Evolutionary conservation across 2,797 vertebrate species (phyloP).

Genomic region (Bucorvus abyssinicus): DNA sequence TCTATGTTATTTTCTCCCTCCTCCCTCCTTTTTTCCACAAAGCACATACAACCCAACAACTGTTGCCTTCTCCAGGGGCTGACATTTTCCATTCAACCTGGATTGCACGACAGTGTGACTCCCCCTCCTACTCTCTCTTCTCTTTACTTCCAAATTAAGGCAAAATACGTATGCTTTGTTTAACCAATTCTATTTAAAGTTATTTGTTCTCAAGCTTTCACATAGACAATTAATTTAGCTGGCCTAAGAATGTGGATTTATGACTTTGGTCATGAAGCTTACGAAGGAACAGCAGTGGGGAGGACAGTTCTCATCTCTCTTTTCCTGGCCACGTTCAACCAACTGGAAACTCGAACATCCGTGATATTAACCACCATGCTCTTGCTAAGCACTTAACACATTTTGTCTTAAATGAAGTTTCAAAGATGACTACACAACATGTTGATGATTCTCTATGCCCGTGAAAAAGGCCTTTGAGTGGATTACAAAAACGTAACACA

Average conservation of each 20-base stretch:
- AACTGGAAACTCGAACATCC: background rate
- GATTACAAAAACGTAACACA: background rate
- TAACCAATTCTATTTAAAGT: background rate
- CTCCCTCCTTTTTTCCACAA: background rate
- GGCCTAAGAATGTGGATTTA: background rate
- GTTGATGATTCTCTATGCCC: background rate
- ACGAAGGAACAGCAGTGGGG: background rate
- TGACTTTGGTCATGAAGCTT: background rate
- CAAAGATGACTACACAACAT: background rate
- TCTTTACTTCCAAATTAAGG: slow-evolving; percentile 25
- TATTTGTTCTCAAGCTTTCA: background rate
- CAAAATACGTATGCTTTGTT: background rate
- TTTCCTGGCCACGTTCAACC: background rate
- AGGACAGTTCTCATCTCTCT: background rate
- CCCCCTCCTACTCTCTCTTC: background rate
- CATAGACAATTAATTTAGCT: background rate
- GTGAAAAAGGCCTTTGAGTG: background rate
- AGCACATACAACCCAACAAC: background rate
- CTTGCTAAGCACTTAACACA: background rate
- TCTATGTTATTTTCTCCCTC: background rate
- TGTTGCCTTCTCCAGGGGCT: background rate
- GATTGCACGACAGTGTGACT: background rate
- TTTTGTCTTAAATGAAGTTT: background rate
- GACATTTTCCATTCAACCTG: background rate
- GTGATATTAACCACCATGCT: background rate